phyloP scores from a whole-genome alignment of 1,140 invertebrate species.

The Neotoxoptera formosana region DNA sequence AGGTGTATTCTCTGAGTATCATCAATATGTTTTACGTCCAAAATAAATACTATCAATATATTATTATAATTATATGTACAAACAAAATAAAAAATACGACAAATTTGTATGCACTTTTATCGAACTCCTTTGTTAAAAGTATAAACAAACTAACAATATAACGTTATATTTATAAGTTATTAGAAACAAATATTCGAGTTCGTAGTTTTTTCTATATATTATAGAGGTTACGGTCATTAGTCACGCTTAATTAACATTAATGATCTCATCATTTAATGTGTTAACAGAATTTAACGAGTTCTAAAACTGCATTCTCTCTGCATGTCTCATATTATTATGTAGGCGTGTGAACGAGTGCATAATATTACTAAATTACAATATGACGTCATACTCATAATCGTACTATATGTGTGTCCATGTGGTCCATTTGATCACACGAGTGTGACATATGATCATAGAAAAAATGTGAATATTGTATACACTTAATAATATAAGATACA shows the following conservation, averaged over 20 bases:
- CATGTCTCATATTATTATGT: not conserved
- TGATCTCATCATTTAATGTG: not conserved
- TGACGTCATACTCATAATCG: constrained; percentile 13
- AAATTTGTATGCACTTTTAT: not conserved
- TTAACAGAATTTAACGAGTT: constrained; percentile 19
- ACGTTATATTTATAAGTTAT: not conserved
- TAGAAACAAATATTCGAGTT: not conserved
- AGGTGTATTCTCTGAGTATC: too few species aligned
- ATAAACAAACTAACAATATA: not conserved
- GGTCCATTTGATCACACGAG: not conserved
- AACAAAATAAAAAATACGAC: not conserved
- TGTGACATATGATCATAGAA: not conserved
- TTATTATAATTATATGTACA: too few species aligned
- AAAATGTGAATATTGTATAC: not conserved
- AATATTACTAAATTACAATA: not conserved
- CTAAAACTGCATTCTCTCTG: not conserved
- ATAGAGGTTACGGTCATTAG: constrained; percentile 17
- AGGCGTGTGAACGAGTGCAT: not conserved
- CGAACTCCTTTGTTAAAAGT: not conserved
- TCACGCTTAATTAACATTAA: not conserved
- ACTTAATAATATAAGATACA: too few species aligned
- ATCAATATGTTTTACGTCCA: too few species aligned
- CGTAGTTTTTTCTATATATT: not conserved
- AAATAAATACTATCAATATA: too few species aligned
- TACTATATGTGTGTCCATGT: not conserved